Conservation (phyloP, 2,797 vertebrate genomes). For the Rallus crepitans region DNA sequence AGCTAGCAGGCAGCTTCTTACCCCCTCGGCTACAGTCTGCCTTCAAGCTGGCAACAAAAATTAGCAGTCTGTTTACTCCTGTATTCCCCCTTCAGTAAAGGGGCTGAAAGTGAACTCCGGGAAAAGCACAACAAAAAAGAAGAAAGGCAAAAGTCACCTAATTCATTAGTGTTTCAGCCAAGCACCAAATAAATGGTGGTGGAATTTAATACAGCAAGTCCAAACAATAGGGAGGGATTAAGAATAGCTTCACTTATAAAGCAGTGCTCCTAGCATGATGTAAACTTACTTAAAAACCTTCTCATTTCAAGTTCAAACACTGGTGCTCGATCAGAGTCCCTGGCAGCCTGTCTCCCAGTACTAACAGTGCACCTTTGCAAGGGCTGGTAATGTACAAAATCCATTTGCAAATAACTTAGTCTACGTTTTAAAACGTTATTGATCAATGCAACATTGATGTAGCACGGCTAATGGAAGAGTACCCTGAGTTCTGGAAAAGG, state of each 20-base stretch:
- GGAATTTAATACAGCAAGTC: not conserved
- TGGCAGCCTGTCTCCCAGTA: not conserved
- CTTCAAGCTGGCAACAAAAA: not conserved
- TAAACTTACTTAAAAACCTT: not conserved
- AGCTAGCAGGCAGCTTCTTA: not conserved
- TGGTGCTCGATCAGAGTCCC: not conserved
- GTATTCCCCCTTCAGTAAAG: not conserved
- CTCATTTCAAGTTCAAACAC: not conserved
- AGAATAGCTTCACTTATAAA: not conserved
- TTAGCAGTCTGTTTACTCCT: not conserved
- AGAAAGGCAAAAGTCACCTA: not conserved
- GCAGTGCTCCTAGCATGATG: not conserved
- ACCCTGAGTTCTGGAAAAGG: not conserved
- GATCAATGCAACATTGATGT: not conserved
- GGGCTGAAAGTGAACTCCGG: not conserved
- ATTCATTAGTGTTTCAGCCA: not conserved
- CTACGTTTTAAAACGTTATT: not conserved
- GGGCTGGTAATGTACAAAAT: not conserved
- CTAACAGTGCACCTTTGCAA: not conserved
- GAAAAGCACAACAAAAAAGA: not conserved
- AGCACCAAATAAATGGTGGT: not conserved
- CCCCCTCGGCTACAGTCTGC: not conserved
- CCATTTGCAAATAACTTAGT: not conserved
- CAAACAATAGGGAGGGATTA: not conserved
- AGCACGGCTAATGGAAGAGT: not conserved